A percentile compares a stretch with the other conserved stretches of the same genome.
These are phyloP conservation scores for Lycocerus yunnanus DNA, from an alignment of 2,888 invertebrate genomes.

Conservation along the genomic window DNA sequence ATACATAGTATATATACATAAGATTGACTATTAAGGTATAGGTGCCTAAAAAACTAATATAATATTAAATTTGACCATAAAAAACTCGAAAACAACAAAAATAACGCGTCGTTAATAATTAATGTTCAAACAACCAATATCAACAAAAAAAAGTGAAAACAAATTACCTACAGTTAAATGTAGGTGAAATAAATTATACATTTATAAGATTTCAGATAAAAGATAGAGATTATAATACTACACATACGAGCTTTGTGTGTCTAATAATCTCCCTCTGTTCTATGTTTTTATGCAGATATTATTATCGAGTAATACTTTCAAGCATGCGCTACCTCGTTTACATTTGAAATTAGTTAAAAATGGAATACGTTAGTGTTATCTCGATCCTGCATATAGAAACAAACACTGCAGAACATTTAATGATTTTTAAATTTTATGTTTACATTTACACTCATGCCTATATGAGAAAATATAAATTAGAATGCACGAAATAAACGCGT, in stretches of 20 bases:
- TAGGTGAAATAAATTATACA: not conserved
- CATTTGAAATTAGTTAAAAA: constrained; percentile 26
- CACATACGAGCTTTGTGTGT: not conserved
- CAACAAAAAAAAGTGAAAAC: not conserved
- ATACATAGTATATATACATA: too few species aligned
- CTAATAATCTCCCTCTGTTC: constrained; percentile 4
- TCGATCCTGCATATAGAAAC: constrained; percentile 26
- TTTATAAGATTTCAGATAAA: not conserved
- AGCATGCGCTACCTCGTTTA: constrained; percentile 45
- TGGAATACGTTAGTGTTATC: constrained; percentile 25
- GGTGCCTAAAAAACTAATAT: too few species aligned
- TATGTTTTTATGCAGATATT: constrained; percentile 41
- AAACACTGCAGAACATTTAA: constrained; percentile 22
- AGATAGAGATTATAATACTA: not conserved
- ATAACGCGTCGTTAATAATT: not conserved
- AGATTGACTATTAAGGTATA: too few species aligned
- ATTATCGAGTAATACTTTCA: constrained; percentile 46
- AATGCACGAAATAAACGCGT: constrained; percentile 5
- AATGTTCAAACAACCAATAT: not conserved
- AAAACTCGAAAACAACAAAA: not conserved
- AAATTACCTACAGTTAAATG: not conserved
- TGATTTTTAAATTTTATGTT: constrained; percentile 20
- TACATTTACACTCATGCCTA: constrained; percentile 6
- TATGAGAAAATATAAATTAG: constrained; percentile 3
- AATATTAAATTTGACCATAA: not conserved